Evolutionary conservation across 2,113 vertebrate genomes (phyloP), one percentile per base, ranked within the genome.

Genomic region (Candoia aspera): DNA sequence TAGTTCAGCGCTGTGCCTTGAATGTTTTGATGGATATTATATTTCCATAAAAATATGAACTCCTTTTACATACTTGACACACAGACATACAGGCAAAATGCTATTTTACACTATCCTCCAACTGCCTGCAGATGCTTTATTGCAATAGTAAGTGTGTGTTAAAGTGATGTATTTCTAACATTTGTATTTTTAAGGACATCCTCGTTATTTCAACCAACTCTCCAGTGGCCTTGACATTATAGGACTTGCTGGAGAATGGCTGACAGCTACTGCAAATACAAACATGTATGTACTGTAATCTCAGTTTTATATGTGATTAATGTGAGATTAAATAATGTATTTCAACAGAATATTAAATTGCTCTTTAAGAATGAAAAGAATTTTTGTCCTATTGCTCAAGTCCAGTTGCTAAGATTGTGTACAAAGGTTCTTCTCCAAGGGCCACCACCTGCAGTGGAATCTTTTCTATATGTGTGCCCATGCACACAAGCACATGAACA

Each of bases 151-250:
- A 42, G 5, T 73, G 3, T 49, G 29, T 54, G 23, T 23, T 84
- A 49, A 62, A 62, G 55, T 55, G 10, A 84, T n/a, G 13, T 21
- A 6, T 62, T 15, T 33, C 29, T 91, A n/a, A 62, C 12, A 42
- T 64, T 58, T 90, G 2, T 90, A 4, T 93, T 92, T 57, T 60
- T 92, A 84, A 98, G 97, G 96, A 33, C 95, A 98, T 84, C 97
- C 96, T 86, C 24, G 87, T 8, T 97, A 97, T 92, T 98, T 98
- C 59, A 98, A 94, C 89, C 96, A 98, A 91, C 94, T 98, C 58
- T 98, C 96, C 21, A 95, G 96, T 90, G 96, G 96, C 54, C 95
- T 98, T 94, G 96, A 97, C 89, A 89, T 98, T 73, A 90, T 96
- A 92, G 96, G 94, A 83, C 26, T 98, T 6, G 93, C 95, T 58